phyloP scores from a whole-genome alignment of 2,888 invertebrate genomes.

The Protula sp. region DNA sequence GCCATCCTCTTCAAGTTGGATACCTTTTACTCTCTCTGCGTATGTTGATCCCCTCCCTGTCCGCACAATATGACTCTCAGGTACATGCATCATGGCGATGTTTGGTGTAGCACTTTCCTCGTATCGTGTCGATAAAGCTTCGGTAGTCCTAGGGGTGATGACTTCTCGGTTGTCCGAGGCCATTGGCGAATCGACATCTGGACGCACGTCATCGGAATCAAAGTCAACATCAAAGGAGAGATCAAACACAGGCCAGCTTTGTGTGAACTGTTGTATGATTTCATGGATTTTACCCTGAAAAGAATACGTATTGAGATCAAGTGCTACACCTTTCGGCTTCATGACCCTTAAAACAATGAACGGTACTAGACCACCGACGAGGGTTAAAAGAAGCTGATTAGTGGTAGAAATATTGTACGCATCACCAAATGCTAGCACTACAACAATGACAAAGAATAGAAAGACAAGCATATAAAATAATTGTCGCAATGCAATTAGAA shows the following conservation, averaged over 20 bases:
- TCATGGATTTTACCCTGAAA: constrained; percentile 46
- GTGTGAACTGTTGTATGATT: constrained; percentile 37
- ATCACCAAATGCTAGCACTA: constrained; percentile 46
- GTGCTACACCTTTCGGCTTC: constrained; percentile 33
- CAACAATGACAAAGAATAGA: constrained; percentile 42
- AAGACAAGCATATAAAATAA: constrained; percentile 45
- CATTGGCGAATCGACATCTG: background rate
- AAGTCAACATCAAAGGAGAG: constrained; percentile 22
- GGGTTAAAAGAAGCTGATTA: constrained; percentile 41
- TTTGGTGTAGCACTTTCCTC: too few relatives aligned
- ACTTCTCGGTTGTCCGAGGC: too few relatives aligned
- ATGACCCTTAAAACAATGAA: constrained; percentile 43
- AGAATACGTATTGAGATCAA: constrained; percentile 39
- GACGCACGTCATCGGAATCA: background rate
- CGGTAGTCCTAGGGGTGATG: too few relatives aligned
- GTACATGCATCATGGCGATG: too few relatives aligned
- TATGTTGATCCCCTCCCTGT: background rate
- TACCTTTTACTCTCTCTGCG: too few relatives aligned
- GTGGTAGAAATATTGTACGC: constrained; percentile 40
- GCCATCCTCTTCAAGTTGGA: background rate
- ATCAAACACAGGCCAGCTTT: constrained; percentile 43
- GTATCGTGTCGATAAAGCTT: too few relatives aligned
- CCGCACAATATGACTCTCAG: background rate
- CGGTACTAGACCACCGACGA: constrained; percentile 45
- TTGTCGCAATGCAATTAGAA: constrained; percentile 39